Evolutionary conservation across 2,888 invertebrate species (phyloP), one percentile per base, ranked within the genome.

Genomic region (Conops quadrifasciatus): DNA sequence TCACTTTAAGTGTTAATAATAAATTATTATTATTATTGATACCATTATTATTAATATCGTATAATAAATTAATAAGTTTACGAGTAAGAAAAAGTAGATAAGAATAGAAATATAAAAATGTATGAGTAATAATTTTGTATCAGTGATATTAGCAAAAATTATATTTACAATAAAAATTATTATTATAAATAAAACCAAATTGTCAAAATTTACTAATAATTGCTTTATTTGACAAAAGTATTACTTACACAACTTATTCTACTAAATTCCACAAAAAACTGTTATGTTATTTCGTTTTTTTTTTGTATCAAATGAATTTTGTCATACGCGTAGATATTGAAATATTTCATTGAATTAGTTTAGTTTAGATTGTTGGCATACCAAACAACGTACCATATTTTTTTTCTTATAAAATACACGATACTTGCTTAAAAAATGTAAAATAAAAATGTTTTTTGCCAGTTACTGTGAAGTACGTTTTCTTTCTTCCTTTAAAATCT

Each of bases 61-160:
- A 58, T 58, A 26, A 58, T 4, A 58, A 2, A 26, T 24, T 58
- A 7, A 58, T 58, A 28, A 64, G 26, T 51, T n/a, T 56, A 53
- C 30, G 28, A 43, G 43, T 19, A 65, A 43, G 19, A 45, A 58
- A 56, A 19, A 5, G 26, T 67, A 58, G 67, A 26, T 21, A 56
- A 63, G 21, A 58, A 26, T 24, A 45, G 11, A 67, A 45, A 62
- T 11, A 62, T 53, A 36, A 43, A 62, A 43, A 43, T 30, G 4
- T 26, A 21, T 13, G 45, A 63, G 21, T 47, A 13, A 13, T 51
- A 51, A 68, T 68, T 68, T 68, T 60, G 51, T 68, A 68, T 62
- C 62, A 62, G 68, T 68, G 68, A 68, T 68, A 68, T 68, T 68
- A 68, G 68, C 68, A 68, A 60, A 60, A 68, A 68, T 68, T 68